Evolutionary conservation across 92 coral and sea anemone genomes (phyloP).

Genomic region (Zoanthus solanderi): DNA sequence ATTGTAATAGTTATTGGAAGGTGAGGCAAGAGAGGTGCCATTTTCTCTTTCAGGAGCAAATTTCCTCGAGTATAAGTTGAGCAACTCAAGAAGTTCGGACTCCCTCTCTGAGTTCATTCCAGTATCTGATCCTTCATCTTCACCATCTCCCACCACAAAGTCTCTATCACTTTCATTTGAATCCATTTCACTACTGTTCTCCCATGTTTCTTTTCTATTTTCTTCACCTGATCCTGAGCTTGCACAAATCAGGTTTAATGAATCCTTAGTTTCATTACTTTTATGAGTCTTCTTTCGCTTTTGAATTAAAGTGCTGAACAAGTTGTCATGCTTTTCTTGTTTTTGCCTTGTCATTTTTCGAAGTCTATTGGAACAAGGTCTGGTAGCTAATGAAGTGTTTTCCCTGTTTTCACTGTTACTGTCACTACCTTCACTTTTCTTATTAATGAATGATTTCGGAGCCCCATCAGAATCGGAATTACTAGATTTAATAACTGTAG

Average conservation of each 20-base stretch:
- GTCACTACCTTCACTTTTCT: not conserved
- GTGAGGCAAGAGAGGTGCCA: not conserved
- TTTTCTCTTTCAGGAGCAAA: not conserved
- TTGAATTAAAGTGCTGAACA: slow-evolving; percentile 60
- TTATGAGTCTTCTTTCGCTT: slow-evolving; percentile 61
- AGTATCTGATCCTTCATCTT: slow-evolving; percentile 67
- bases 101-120: slow-evolving; percentile 81
- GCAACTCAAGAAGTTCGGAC: slow-evolving; percentile 69
- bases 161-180: slow-evolving; percentile 80
- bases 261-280: slow-evolving; percentile 53
- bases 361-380: slow-evolving; percentile 55
- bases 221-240: slow-evolving; percentile 31
- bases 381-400: not conserved
- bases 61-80: slow-evolving; percentile 64
- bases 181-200: slow-evolving; percentile 71
- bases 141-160: slow-evolving; percentile 81
- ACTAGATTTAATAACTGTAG: slow-evolving; percentile 26
- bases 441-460: not conserved
- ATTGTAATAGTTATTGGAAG: slow-evolving; percentile 27
- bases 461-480: slow-evolving; percentile 5
- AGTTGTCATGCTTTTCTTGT: slow-evolving; percentile 42
- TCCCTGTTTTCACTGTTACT: not conserved
- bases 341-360: slow-evolving; percentile 53
- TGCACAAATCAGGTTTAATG: not conserved
- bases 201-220: slow-evolving; percentile 44